These are phyloP conservation scores for Cheilosia vulpina DNA, from an alignment of 2,888 invertebrate species.

Conservation along the genomic window DNA sequence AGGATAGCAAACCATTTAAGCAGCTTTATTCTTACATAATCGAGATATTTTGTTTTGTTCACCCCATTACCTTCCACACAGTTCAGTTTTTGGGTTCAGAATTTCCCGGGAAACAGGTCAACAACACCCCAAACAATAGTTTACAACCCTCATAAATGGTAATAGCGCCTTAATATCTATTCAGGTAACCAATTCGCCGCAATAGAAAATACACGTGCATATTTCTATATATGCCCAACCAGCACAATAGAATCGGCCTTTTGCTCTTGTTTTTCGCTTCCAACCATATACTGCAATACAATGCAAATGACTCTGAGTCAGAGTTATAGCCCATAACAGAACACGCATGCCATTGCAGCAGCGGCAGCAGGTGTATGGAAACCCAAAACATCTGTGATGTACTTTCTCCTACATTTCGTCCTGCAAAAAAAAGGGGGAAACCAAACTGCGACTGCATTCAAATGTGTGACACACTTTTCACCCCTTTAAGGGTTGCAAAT, in stretches of 20 bases:
- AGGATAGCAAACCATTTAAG: too few species aligned
- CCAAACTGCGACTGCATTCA: constrained; percentile 9
- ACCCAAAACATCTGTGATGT: constrained; percentile 65
- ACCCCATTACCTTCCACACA: too few species aligned
- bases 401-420: constrained; percentile 48
- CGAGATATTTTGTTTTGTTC: too few species aligned
- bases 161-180: constrained; percentile 28
- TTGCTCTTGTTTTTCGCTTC: constrained; percentile 25
- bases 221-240: neutral
- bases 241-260: constrained; percentile 56
- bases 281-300: constrained; percentile 17
- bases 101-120: neutral
- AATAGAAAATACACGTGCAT: constrained; percentile 16
- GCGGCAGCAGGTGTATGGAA: constrained; percentile 23
- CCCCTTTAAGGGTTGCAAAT: constrained; percentile 1
- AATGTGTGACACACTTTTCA: constrained; percentile 32
- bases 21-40: too few species aligned
- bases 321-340: constrained; percentile 14
- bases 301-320: constrained; percentile 27
- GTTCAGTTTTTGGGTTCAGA: neutral
- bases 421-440: neutral
- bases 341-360: constrained; percentile 12
- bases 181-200: constrained; percentile 50
- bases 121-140: neutral
- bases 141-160: constrained; percentile 23